Percentiles rank a stretch among this genome's conserved stretches.
Evolutionary conservation across 2,888 invertebrate genomes (phyloP).

Genomic region (Bedellia somnulentella): DNA sequence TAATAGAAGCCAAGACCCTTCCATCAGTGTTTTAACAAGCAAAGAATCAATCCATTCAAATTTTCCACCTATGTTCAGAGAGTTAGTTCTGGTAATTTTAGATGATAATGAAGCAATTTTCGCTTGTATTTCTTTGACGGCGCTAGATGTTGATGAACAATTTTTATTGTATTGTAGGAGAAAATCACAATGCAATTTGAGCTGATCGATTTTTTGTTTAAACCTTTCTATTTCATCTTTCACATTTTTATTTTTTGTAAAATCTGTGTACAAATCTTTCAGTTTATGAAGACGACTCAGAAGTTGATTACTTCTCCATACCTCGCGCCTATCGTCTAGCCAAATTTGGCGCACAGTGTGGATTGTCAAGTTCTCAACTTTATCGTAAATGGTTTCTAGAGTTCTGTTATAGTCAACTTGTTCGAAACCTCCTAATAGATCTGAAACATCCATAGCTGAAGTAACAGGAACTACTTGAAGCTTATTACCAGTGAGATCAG

Average conservation of each 20-base stretch:
- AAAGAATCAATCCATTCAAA: slow-evolving; percentile 93
- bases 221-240: slow-evolving; percentile 21
- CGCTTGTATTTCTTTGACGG: slow-evolving; percentile 22
- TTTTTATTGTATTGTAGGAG: not conserved
- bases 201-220: slow-evolving; percentile 26
- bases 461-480: slow-evolving; percentile 81
- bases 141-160: slow-evolving; percentile 8
- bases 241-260: slow-evolving; percentile 13
- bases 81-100: slow-evolving; percentile 54
- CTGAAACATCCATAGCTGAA: slow-evolving; percentile 92
- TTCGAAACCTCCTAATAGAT: slow-evolving; percentile 96
- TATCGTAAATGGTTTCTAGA: slow-evolving; percentile 68
- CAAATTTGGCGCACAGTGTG: slow-evolving; percentile 47
- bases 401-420: slow-evolving; percentile 80
- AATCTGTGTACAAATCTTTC: slow-evolving; percentile 19
- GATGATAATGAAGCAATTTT: slow-evolving; percentile 33
- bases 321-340: slow-evolving; percentile 19
- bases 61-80: slow-evolving; percentile 81
- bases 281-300: slow-evolving; percentile 29
- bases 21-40: slow-evolving; percentile 79
- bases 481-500: slow-evolving; percentile 72
- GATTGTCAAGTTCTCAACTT: slow-evolving; percentile 56
- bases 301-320: slow-evolving; percentile 17
- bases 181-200: slow-evolving; percentile 22
- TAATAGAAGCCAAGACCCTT: slow-evolving; percentile 82